Percentiles rank a stretch among this genome's conserved stretches.
These are phyloP conservation scores for Channa striata DNA, from an alignment of 2,797 vertebrate genomes.

Conservation along the genomic window DNA sequence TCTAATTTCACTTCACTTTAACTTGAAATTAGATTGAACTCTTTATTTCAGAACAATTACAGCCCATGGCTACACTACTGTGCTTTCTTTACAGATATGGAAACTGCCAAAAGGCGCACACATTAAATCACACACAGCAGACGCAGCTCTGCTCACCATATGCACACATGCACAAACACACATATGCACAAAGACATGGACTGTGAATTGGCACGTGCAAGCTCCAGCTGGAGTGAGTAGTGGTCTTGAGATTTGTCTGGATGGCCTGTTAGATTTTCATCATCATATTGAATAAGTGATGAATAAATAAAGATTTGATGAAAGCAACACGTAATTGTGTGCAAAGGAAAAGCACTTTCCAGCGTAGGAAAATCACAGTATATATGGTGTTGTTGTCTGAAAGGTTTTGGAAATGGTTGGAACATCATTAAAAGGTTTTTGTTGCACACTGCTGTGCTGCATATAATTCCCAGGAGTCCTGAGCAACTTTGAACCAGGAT, in stretches of 20 bases:
- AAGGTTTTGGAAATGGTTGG: constrained; percentile 25
- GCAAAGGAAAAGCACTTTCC: not conserved
- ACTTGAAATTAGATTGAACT: constrained; percentile 56
- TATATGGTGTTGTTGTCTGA: constrained; percentile 8
- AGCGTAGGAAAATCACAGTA: not conserved
- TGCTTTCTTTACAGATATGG: constrained; percentile 42
- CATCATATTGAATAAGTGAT: constrained; percentile 14
- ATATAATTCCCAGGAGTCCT: constrained; percentile 32
- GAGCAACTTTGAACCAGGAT: constrained; percentile 33
- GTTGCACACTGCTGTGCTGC: constrained; percentile 7
- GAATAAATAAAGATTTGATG: constrained; percentile 27
- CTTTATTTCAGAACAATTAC: constrained; percentile 30
- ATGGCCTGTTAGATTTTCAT: constrained; percentile 20
- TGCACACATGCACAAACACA: not conserved
- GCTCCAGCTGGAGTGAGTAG: constrained; percentile 30
- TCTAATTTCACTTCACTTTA: constrained; percentile 61
- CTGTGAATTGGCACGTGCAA: constrained; percentile 2
- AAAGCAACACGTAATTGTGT: constrained; percentile 8
- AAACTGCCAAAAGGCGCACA: constrained; percentile 10
- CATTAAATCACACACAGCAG: constrained; percentile 13
- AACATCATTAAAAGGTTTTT: constrained; percentile 36
- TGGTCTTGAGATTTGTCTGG: constrained; percentile 12
- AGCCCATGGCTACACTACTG: constrained; percentile 24
- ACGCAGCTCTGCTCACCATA: not conserved
- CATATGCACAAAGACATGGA: constrained; percentile 11